These are phyloP conservation scores for Caenorhabditis uteleia DNA, from an alignment of 2,888 invertebrate species.

Conservation along the genomic window DNA sequence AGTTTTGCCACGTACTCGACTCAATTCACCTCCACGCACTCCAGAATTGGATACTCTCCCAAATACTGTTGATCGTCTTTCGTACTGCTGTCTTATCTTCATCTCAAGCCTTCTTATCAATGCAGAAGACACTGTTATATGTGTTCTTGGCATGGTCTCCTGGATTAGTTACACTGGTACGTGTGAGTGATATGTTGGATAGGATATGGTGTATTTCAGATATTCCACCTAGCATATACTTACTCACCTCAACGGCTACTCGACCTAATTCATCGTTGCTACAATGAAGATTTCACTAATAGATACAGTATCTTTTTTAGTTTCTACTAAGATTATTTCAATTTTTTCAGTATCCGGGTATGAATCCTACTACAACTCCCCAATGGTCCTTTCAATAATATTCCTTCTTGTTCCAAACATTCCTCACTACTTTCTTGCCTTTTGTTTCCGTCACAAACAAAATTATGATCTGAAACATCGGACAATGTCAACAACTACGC, in stretches of 20 bases:
- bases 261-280: conserved; percentile 16
- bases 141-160: conserved; percentile 24
- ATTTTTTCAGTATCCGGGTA: conserved; percentile 18
- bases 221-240: conserved; percentile 5
- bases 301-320: background rate
- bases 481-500: conserved; percentile 24
- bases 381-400: conserved; percentile 9
- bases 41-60: conserved; percentile 30
- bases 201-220: conserved; percentile 10
- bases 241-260: conserved; percentile 10
- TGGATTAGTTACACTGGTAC: conserved; percentile 22
- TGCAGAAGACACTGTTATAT: conserved; percentile 1
- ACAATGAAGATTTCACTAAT: conserved; percentile 20
- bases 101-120: background rate
- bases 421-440: conserved; percentile 28
- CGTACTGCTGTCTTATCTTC: conserved; percentile 19
- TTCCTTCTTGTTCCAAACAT: conserved; percentile 21
- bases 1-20: conserved; percentile 22
- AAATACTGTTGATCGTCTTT: conserved; percentile 32
- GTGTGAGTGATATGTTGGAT: background rate
- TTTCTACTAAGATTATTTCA: background rate
- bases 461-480: conserved; percentile 27
- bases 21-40: conserved; percentile 28
- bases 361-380: conserved; percentile 32
- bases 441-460: conserved; percentile 33